A percentile compares a stretch with the other conserved stretches of the same genome.
Evolutionary conservation across 64 coral and sea anemone genomes (phyloP).

Genomic region (Orbicella faveolata): DNA sequence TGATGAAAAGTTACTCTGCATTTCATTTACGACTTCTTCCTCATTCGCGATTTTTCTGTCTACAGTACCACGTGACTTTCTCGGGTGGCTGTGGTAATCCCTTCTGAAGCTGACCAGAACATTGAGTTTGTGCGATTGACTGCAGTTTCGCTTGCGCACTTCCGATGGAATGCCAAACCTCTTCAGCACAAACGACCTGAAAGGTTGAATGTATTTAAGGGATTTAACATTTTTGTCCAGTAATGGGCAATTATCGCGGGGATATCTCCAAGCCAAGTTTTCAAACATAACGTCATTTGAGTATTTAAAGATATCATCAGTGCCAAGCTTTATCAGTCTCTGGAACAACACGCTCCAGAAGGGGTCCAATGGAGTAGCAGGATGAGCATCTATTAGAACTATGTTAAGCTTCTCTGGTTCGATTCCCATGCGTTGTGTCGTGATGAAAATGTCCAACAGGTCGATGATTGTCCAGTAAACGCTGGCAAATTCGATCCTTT

Average conservation of each 20-base stretch:
- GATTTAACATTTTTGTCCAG: neutral
- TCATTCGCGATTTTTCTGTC: constrained; percentile 26
- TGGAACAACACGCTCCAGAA: constrained; percentile 18
- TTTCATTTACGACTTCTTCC: constrained; percentile 20
- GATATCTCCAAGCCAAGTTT: constrained; percentile 3
- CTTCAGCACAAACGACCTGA: neutral
- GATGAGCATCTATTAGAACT: constrained; percentile 22
- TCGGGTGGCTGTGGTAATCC: constrained; percentile 21
- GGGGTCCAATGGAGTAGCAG: constrained; percentile 14
- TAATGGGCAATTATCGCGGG: neutral
- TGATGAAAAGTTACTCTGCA: neutral
- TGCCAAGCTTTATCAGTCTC: constrained; percentile 14
- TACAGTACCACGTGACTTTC: neutral
- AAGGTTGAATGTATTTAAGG: constrained; percentile 1
- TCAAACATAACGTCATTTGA: constrained; percentile 13
- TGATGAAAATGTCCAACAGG: constrained; percentile 29
- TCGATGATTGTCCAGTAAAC: constrained; percentile 46
- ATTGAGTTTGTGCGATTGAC: neutral
- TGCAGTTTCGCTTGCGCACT: neutral
- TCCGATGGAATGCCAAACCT: constrained; percentile 1
- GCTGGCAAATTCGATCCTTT: constrained; percentile 42
- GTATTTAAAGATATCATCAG: neutral
- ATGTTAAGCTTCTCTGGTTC: constrained; percentile 37
- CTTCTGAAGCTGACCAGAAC: constrained; percentile 15
- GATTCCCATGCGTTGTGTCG: constrained; percentile 3